Conservation (phyloP, 1,140 invertebrate genomes). For the Halyomorpha halys region DNA sequence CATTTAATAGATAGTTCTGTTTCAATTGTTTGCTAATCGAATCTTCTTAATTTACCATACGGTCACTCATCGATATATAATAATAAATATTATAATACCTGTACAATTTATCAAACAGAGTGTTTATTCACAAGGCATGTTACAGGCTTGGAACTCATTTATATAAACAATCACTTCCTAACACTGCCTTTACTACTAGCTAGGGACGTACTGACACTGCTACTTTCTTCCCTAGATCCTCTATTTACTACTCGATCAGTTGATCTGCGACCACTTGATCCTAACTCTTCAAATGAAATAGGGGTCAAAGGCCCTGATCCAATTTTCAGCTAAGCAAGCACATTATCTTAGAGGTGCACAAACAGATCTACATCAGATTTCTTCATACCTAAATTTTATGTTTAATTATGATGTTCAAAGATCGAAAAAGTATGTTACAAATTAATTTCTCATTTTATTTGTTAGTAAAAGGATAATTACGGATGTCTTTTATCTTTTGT, state of each 20-base stretch:
- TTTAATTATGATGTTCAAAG: too few relatives aligned
- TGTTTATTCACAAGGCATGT: conserved; percentile 11
- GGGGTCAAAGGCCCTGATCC: conserved; percentile 43
- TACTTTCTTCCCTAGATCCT: conserved; percentile 31
- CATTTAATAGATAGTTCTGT: too few relatives aligned
- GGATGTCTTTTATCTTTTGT: too few relatives aligned
- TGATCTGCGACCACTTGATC: conserved; percentile 29
- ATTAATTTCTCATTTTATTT: too few relatives aligned
- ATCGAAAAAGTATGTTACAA: too few relatives aligned
- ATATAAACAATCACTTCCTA: conserved; percentile 37
- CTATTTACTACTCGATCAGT: conserved; percentile 31
- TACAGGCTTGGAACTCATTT: conserved; percentile 20
- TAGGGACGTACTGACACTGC: conserved; percentile 43
- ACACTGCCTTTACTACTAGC: conserved; percentile 46
- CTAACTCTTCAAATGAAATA: conserved; percentile 36
- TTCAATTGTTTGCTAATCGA: too few relatives aligned
- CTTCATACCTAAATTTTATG: too few relatives aligned
- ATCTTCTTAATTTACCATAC: too few relatives aligned
- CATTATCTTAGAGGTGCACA: conserved; percentile 51
- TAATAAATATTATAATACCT: conserved; percentile 4
- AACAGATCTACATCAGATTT: conserved; percentile 54
- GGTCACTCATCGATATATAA: too few relatives aligned
- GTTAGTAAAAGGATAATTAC: too few relatives aligned
- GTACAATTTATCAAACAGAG: conserved; percentile 12
- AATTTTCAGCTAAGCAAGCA: conserved; percentile 41